phyloP scores from a whole-genome alignment of 2,113 vertebrate genomes.

The Cricetomys ansorgei region DNA sequence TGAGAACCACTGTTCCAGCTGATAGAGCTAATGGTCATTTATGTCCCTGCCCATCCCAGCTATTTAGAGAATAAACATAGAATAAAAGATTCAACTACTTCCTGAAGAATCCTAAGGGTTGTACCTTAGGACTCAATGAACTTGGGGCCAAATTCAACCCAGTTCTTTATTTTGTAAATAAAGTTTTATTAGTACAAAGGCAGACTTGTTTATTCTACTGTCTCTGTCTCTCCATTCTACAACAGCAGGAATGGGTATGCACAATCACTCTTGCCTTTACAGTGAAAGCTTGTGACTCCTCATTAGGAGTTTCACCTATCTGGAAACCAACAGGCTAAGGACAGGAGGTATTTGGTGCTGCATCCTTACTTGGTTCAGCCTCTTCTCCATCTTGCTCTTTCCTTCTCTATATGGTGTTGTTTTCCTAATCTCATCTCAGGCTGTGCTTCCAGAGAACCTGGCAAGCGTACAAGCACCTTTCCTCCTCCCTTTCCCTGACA shows the following conservation, averaged over 20 bases:
- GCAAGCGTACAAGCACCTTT: accelerated
- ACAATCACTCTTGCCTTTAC: neutral
- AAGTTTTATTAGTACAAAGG: constrained; percentile 23
- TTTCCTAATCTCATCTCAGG: neutral
- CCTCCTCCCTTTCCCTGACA: no score
- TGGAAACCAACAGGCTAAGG: neutral
- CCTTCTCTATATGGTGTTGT: neutral
- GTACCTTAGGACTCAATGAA: neutral
- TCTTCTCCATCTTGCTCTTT: neutral
- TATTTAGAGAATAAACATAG: no score
- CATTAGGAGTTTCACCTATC: neutral
- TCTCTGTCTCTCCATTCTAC: neutral
- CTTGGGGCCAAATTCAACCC: neutral
- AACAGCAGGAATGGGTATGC: neutral
- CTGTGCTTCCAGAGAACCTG: neutral
- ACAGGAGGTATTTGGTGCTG: neutral
- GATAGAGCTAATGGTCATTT: neutral
- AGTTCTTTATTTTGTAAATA: neutral
- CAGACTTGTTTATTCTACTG: neutral
- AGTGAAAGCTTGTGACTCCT: neutral
- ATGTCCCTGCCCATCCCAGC: accelerated
- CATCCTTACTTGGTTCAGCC: neutral
- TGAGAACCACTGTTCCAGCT: neutral
- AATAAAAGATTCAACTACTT: neutral
- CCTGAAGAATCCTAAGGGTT: neutral